Conservation (phyloP, 2,888 invertebrate genomes). For the Brenthis daphne region DNA sequence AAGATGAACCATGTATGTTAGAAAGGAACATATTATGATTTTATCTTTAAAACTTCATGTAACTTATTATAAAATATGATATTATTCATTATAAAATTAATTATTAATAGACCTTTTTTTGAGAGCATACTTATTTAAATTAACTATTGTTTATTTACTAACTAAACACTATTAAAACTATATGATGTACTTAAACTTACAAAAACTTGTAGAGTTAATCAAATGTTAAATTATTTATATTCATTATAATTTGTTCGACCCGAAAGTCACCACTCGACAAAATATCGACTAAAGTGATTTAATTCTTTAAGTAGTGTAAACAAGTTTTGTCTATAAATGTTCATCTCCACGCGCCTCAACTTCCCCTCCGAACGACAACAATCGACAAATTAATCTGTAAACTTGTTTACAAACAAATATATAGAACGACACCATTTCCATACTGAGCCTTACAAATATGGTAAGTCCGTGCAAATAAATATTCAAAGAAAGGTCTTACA, state of each 20-base stretch:
- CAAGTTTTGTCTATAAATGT: constrained; percentile 68
- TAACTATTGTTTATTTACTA: no score
- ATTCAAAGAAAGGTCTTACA: constrained; percentile 55
- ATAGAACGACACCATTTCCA: constrained; percentile 47
- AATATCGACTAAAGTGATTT: constrained; percentile 67
- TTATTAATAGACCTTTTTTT: no score
- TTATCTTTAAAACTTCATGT: not conserved
- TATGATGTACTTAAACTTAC: no score
- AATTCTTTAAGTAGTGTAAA: constrained; percentile 78
- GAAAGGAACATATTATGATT: not conserved
- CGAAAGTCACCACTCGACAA: constrained; percentile 49
- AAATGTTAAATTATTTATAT: not conserved
- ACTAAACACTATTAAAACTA: no score
- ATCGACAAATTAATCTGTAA: constrained; percentile 55
- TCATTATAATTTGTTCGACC: constrained; percentile 19
- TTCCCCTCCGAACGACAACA: constrained; percentile 48
- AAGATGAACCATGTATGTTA: constrained; percentile 29
- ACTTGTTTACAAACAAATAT: constrained; percentile 52
- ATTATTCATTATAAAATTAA: no score
- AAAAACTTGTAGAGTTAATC: no score
- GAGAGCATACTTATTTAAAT: no score
- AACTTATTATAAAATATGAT: no score
- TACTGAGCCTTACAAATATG: constrained; percentile 42
- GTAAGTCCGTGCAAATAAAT: constrained; percentile 45
- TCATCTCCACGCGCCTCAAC: constrained; percentile 51